These are phyloP conservation scores for Pachyrhynchus sulphureomaculatus DNA, from an alignment of 1,140 invertebrate genomes.

Conservation along the genomic window DNA sequence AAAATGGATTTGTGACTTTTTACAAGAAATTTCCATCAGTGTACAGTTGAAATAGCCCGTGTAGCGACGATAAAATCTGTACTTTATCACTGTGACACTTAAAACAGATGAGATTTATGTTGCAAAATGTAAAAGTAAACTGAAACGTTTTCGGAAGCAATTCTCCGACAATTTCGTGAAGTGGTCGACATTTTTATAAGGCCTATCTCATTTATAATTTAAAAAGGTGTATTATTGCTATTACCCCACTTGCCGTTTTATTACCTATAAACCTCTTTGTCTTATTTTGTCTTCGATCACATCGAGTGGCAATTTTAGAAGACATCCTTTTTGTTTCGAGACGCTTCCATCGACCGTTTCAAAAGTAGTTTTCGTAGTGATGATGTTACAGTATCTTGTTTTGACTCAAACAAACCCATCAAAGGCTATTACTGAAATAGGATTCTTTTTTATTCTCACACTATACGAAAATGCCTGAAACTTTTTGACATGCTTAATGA, in stretches of 20 bases:
- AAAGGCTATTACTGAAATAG: too few species aligned
- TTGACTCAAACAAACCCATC: too few species aligned
- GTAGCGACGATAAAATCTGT: too few species aligned
- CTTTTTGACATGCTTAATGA: too few species aligned
- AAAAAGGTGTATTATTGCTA: constrained; percentile 7
- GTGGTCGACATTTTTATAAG: constrained; percentile 12
- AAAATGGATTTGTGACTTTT: too few species aligned
- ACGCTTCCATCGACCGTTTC: not conserved
- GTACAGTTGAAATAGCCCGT: too few species aligned
- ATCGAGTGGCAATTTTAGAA: constrained; percentile 11
- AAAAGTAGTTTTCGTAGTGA: constrained; percentile 1
- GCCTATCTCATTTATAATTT: constrained; percentile 16
- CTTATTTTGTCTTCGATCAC: constrained; percentile 9
- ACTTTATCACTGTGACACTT: constrained; percentile 1
- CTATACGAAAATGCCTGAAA: too few species aligned
- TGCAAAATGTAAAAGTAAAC: not conserved
- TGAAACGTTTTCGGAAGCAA: not conserved
- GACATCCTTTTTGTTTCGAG: constrained; percentile 11
- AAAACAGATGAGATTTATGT: constrained; percentile 4
- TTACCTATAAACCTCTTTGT: constrained; percentile 10
- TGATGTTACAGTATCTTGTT: not conserved
- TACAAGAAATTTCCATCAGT: too few species aligned
- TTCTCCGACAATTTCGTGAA: not conserved
- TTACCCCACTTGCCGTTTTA: constrained; percentile 1
- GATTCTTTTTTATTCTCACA: too few species aligned